Evolutionary conservation across 2,888 invertebrate genomes (phyloP), one percentile per base, ranked within the genome.

Genomic region (Nephrotoma flavescens): DNA sequence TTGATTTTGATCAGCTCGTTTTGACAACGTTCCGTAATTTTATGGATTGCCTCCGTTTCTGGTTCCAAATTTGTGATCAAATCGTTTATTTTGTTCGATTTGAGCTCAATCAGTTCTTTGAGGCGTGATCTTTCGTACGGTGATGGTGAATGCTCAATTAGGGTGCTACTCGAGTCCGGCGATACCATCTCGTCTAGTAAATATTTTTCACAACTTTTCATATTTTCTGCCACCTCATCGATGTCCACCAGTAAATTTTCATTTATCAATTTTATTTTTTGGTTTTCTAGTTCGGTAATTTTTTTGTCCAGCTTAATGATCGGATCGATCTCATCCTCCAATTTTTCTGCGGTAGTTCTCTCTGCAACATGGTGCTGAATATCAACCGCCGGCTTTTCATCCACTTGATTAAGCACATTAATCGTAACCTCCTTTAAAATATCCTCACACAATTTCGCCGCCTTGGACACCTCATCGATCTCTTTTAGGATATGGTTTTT

Each of bases 41-140:
- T 93, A 89, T 90, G 93, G 91, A 90, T 91, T 90, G 90, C 92
- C 87, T 90, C 93, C 90, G 90, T 93, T 91, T 90, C 93, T 91
- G 89, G 93, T 91, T 91, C 92, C 90, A 90, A 90, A 91, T 91
- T 93, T 91, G 89, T 93, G 88, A 91, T 93, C 90, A 89, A 90
- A 83, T 87, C 12, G n/a, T 87, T 42, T 44, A 52, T 83, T 45
- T 84, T 19, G 31, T 86, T 83, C 12, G 41, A 44, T 85, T 84
- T 11, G 15, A 52, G 41, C 42, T 86, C 83, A 42, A 42, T 83
- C 15, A 86, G 42, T 83, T 86, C 83, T 41, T 42, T 71, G 15
- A 19, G 31, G 6, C 44, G 41, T 31, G 41, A 44, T n/a, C 15
- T 86, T 57, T 87, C 86, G 42, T 44, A 85, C 0, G 85, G 44